A percentile compares a stretch with the other conserved stretches of the same genome.
phyloP scores from a whole-genome alignment of 1,140 invertebrate species.

The Ostrea denselamellosa region DNA sequence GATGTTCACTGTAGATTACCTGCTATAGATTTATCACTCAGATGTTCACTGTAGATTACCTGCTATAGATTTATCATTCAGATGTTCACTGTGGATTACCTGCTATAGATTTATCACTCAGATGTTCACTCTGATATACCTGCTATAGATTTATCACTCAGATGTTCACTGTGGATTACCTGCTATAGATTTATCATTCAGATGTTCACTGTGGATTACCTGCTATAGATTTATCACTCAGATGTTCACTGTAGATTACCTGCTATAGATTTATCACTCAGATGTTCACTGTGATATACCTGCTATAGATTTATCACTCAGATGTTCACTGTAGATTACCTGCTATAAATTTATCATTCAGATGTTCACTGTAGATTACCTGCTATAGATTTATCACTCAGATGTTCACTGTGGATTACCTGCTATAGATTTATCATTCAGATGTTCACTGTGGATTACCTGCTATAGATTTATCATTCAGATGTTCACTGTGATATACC shows the following conservation, averaged over 20 bases:
- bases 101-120: background rate
- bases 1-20: background rate
- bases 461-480: too few relatives aligned
- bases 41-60: slow-evolving; percentile 79
- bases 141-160: too few relatives aligned
- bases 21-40: background rate
- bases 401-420: background rate
- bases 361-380: slow-evolving; percentile 79
- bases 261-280: background rate
- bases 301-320: too few relatives aligned
- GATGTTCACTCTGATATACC: slow-evolving; percentile 79
- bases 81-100: background rate
- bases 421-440: background rate
- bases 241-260: background rate
- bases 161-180: background rate
- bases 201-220: slow-evolving; percentile 78
- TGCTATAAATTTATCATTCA: background rate
- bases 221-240: too few relatives aligned
- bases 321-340: background rate
- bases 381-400: too few relatives aligned
- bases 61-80: too few relatives aligned
- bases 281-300: slow-evolving; percentile 79
- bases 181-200: background rate
- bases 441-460: slow-evolving; percentile 78
- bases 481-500: background rate